A percentile compares a stretch with the other conserved stretches of the same genome.
phyloP scores from a whole-genome alignment of 2,113 vertebrate genomes.

The Heteronetta atricapilla region DNA sequence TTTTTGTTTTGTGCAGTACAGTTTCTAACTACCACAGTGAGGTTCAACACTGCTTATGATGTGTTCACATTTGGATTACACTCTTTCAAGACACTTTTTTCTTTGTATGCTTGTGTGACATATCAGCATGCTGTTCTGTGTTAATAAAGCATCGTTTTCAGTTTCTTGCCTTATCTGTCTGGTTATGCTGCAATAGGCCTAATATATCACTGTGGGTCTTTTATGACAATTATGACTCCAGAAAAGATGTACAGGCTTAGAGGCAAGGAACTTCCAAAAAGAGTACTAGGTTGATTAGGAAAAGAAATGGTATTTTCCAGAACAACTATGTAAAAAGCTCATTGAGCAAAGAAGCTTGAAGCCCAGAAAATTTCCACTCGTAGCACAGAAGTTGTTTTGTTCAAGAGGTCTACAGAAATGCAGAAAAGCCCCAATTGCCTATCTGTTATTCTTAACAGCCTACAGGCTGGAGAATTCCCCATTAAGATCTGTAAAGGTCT shows the following conservation, averaged over 20 bases:
- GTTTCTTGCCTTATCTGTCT: neutral
- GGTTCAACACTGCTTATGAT: neutral
- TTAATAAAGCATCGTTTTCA: neutral
- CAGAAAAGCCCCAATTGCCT: neutral
- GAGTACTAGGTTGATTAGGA: neutral
- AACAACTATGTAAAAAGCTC: neutral
- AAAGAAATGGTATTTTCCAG: neutral
- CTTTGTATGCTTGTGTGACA: neutral
- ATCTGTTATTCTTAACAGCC: neutral
- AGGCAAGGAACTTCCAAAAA: neutral
- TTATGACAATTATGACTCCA: neutral
- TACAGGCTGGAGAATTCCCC: neutral
- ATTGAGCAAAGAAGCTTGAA: neutral
- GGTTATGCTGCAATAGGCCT: neutral
- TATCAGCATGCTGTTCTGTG: neutral
- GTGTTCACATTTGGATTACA: neutral
- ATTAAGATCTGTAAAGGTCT: neutral
- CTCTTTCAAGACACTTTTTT: neutral
- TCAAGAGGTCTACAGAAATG: neutral
- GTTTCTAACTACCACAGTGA: accelerated
- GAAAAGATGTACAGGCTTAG: accelerated
- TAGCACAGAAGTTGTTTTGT: neutral
- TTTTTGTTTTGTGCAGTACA: accelerated
- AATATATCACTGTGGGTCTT: neutral
- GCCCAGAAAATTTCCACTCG: neutral